A percentile compares a stretch with the other conserved stretches of the same genome.
Evolutionary conservation across 2,888 invertebrate genomes (phyloP).

Genomic region (Pollenia amentaria): DNA sequence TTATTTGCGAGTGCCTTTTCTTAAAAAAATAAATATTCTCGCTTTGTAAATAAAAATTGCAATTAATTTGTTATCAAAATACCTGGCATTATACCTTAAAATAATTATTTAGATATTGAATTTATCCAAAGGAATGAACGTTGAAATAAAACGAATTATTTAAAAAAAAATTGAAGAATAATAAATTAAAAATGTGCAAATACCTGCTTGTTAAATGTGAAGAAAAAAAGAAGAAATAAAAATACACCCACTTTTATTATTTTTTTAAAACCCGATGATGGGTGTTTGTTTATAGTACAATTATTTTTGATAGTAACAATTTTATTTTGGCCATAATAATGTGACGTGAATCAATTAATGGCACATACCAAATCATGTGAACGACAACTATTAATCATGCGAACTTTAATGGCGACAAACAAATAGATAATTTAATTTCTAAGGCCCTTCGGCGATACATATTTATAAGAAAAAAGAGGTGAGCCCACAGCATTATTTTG

Average conservation of each 20-base stretch:
- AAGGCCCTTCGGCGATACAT: too few species aligned
- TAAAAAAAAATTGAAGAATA: background rate
- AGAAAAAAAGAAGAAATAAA: background rate
- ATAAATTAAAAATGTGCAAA: constrained; percentile 26
- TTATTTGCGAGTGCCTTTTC: constrained; percentile 12
- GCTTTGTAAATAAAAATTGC: constrained; percentile 46
- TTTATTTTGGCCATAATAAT: constrained; percentile 47
- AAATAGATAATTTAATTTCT: too few species aligned
- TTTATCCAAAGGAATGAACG: constrained; percentile 26
- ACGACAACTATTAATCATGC: constrained; percentile 25
- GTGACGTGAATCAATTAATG: constrained; percentile 48
- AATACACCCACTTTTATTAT: constrained; percentile 59
- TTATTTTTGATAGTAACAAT: constrained; percentile 57
- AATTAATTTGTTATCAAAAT: constrained; percentile 50
- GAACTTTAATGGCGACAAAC: too few species aligned
- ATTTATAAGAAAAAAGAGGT: too few species aligned
- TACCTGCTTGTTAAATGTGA: background rate
- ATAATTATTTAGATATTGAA: constrained; percentile 31
- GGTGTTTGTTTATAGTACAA: constrained; percentile 33
- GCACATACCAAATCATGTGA: constrained; percentile 56
- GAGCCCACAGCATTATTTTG: too few species aligned
- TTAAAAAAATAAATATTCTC: background rate
- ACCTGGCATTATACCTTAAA: constrained; percentile 43
- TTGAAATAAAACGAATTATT: background rate
- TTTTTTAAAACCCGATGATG: constrained; percentile 23